These are phyloP conservation scores for Craniophora ligustri DNA, from an alignment of 2,888 invertebrate genomes.

Conservation along the genomic window DNA sequence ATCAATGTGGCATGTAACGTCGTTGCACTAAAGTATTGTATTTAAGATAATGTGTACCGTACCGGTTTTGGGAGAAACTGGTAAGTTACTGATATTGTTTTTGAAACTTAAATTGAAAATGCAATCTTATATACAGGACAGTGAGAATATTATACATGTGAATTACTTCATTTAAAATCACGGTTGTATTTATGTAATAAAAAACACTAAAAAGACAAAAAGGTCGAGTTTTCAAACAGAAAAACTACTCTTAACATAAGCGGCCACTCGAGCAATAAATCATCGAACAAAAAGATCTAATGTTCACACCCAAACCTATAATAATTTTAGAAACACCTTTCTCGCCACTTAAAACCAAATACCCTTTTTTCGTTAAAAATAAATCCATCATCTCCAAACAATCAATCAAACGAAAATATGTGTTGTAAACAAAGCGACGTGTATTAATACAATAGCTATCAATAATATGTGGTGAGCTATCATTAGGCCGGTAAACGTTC, in stretches of 20 bases:
- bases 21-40: slow-evolving; percentile 13
- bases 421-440: slow-evolving; percentile 29
- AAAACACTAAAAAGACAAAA: no score
- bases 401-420: slow-evolving; percentile 38
- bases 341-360: slow-evolving; percentile 2
- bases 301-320: slow-evolving; percentile 1
- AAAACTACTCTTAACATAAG: neutral
- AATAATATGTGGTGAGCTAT: slow-evolving; percentile 17
- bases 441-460: slow-evolving; percentile 32
- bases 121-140: no score
- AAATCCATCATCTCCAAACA: slow-evolving; percentile 39
- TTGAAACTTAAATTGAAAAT: neutral
- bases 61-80: slow-evolving; percentile 25
- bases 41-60: slow-evolving; percentile 15
- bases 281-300: neutral
- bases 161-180: no score
- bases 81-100: slow-evolving; percentile 8
- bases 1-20: slow-evolving; percentile 22
- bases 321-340: slow-evolving; percentile 3
- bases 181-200: no score
- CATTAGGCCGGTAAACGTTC: slow-evolving; percentile 40
- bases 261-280: neutral
- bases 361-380: slow-evolving; percentile 20
- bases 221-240: neutral
- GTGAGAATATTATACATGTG: no score